Conservation (phyloP, 2,113 vertebrate species). For the Sarotherodon lohbergeri region DNA sequence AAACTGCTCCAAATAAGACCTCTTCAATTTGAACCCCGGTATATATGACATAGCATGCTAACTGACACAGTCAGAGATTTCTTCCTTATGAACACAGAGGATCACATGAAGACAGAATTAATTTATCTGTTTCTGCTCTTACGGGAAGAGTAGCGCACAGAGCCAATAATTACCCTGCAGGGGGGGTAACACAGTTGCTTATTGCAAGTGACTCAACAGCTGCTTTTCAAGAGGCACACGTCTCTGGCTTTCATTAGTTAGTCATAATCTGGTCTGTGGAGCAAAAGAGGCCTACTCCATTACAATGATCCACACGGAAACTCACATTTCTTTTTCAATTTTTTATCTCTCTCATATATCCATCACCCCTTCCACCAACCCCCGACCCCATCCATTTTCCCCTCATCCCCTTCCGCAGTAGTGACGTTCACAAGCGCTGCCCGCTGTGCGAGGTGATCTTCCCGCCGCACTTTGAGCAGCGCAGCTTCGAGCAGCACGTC, state of each 20-base stretch:
- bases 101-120: neutral
- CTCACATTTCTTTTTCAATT: neutral
- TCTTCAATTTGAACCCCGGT: neutral
- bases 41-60: neutral
- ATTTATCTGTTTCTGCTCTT: neutral
- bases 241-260: neutral
- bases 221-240: neutral
- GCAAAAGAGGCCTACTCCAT: neutral
- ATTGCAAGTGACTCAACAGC: neutral
- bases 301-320: neutral
- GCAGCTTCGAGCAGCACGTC: conserved; percentile 94
- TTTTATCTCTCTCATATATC: neutral
- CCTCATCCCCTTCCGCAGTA: conserved; percentile 51
- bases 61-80: neutral
- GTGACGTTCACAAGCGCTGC: conserved; percentile 89
- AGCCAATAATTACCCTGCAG: neutral
- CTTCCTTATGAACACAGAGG: neutral
- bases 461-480: conserved; percentile 94
- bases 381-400: neutral
- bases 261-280: neutral
- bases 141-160: neutral
- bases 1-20: neutral
- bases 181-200: neutral
- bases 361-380: neutral
- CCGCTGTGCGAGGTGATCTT: conserved; percentile 94